phyloP scores from a whole-genome alignment of 2,797 vertebrate genomes.

The Cichlasoma orientale region DNA sequence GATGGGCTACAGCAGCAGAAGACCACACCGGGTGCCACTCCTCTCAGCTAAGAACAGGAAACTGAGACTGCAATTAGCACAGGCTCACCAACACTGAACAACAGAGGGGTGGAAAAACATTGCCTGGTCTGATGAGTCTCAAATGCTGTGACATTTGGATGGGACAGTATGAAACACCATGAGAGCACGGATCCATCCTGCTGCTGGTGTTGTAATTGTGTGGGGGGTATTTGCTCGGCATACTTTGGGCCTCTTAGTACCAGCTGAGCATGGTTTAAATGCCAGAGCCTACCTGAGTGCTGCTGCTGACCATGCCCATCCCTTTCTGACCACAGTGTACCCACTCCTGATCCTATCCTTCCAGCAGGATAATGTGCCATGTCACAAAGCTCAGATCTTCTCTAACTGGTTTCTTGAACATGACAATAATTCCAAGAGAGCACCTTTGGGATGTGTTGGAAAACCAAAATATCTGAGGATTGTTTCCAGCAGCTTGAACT shows the following conservation, averaged over 20 bases:
- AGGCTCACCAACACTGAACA: not conserved
- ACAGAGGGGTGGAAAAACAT: not conserved
- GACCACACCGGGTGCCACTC: not conserved
- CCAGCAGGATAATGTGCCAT: not conserved
- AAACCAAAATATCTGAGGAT: no score
- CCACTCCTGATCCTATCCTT: not conserved
- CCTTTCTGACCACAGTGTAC: not conserved
- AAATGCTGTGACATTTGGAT: not conserved
- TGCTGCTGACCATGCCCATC: not conserved
- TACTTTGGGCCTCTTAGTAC: not conserved
- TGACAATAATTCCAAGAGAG: no score
- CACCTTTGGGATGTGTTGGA: no score
- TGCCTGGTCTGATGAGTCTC: not conserved
- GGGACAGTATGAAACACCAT: no score
- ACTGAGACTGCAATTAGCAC: no score
- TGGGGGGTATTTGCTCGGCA: not conserved
- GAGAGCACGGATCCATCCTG: fast-evolving
- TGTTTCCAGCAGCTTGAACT: no score
- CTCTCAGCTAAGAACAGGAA: not conserved
- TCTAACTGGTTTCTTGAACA: not conserved
- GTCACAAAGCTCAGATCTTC: not conserved
- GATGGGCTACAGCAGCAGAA: no score
- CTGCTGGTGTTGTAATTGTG: not conserved
- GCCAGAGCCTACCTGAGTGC: no score
- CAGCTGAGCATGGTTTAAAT: not conserved